Base-by-base conservation (phyloP, 2,888 invertebrate species). In the Tetanocera ferruginea region DNA sequence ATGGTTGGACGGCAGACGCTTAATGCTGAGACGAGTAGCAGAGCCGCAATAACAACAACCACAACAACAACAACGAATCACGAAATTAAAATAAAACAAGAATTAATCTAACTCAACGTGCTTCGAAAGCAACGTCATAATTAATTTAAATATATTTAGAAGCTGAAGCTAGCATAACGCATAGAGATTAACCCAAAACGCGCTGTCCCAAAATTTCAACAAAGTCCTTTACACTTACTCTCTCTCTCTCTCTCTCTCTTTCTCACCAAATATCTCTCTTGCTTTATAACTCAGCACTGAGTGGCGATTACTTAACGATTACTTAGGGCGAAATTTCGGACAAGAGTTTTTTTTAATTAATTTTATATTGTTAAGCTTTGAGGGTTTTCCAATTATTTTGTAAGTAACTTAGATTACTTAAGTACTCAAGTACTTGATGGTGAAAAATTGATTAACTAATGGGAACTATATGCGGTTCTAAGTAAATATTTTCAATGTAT, bases 11-110 rank as follows among this genome's bases (percentile, higher is more conserved):
- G 8, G 60, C 31, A 57, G 60, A 25, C 79, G 28, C 43, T 52
- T 74, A 64, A n/a, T 75, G 52, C 49, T 64, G 66, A 72, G 67
- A 55, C 57, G 23, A 43, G 25, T 67, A 52, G 55, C 57, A 62
- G 23, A 78, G 73, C 77, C 76, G 78, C 60, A 73, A 70, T 80
- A 78, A 52, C 77, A 52, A 78, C 76, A 78, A 70, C 70, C 34
- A 60, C 76, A 78, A 80, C 87, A 75, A 85, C 87, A 80, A 84
- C 87, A 86, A 86, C 87, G 85, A 88, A 88, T 84, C 84, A 86
- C 84, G 88, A 88, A 81, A 81, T 88, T 85, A 83, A 85, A 85
- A 87, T 87, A 83, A 87, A 87, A 83, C 85, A 85, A 81, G 87
- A 87, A 82, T 82, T 86, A 80, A 83, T 82, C 82, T 86, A 87